Evolutionary conservation across 64 coral and sea anemone genomes (phyloP).

Genomic region (Montipora cactus): DNA sequence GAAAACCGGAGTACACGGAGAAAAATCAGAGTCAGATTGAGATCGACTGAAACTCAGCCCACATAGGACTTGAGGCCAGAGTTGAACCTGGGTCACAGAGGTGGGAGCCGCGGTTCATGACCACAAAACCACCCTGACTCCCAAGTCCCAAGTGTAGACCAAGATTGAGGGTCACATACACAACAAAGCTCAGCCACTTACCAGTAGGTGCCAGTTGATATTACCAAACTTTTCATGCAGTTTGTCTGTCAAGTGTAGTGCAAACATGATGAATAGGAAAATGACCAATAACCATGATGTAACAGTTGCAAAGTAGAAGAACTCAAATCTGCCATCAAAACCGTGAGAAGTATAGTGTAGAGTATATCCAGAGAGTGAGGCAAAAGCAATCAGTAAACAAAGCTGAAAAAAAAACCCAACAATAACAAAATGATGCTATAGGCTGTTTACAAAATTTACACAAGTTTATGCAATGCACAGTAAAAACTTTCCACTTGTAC

Average conservation of each 20-base stretch:
- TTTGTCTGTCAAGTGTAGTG: background rate
- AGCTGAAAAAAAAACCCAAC: slow-evolving; percentile 48
- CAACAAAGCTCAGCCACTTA: slow-evolving; percentile 22
- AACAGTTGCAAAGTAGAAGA: slow-evolving; percentile 96
- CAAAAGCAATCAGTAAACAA: slow-evolving; percentile 89
- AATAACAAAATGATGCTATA: background rate
- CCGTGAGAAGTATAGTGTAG: background rate
- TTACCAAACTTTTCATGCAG: slow-evolving; percentile 62
- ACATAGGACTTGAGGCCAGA: too few relatives aligned
- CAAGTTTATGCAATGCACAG: too few relatives aligned
- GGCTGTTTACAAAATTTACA: too few relatives aligned
- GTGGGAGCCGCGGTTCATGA: too few relatives aligned
- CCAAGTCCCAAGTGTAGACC: too few relatives aligned
- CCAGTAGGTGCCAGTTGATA: slow-evolving; percentile 84
- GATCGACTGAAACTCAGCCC: too few relatives aligned
- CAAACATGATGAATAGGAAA: slow-evolving; percentile 74
- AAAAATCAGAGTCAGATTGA: too few relatives aligned
- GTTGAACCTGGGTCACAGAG: too few relatives aligned
- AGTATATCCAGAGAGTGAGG: slow-evolving; percentile 85
- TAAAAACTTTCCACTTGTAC: too few relatives aligned
- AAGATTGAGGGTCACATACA: background rate
- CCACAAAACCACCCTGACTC: too few relatives aligned
- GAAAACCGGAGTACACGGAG: too few relatives aligned
- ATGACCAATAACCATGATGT: slow-evolving; percentile 92
- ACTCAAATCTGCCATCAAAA: slow-evolving; percentile 87